phyloP scores from a whole-genome alignment of 2,113 vertebrate species.

The Callithrix jacchus region DNA sequence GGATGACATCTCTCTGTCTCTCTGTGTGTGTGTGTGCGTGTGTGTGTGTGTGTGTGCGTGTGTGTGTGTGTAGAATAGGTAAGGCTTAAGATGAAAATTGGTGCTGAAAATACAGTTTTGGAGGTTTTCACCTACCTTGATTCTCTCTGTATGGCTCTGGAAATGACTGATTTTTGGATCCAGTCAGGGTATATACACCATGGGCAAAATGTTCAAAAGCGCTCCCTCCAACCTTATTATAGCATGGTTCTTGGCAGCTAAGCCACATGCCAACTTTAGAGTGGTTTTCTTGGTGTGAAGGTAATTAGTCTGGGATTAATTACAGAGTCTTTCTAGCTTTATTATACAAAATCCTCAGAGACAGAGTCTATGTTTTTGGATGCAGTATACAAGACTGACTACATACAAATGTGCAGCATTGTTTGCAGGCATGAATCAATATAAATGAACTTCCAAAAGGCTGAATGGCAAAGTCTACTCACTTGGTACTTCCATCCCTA shows the following conservation, averaged over 20 bases:
- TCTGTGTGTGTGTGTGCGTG: too few species aligned
- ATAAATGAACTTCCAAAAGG: background rate
- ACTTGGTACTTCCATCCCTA: background rate
- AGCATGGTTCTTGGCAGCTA: slow-evolving; percentile 51
- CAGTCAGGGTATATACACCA: slow-evolving; percentile 50
- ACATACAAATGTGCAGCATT: background rate
- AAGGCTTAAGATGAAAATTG: slow-evolving; percentile 17
- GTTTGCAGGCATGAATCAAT: background rate
- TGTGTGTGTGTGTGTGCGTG: too few species aligned
- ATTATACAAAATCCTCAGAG: slow-evolving; percentile 45
- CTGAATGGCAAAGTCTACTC: background rate
- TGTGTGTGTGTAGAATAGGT: background rate
- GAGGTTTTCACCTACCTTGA: background rate
- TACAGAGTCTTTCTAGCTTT: slow-evolving; percentile 62
- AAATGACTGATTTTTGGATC: slow-evolving; percentile 47
- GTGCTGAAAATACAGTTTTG: slow-evolving; percentile 20
- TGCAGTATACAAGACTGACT: background rate
- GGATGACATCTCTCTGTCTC: background rate
- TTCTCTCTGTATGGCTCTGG: background rate
- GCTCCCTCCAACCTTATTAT: slow-evolving; percentile 48
- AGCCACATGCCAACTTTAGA: slow-evolving; percentile 44
- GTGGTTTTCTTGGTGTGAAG: slow-evolving; percentile 48
- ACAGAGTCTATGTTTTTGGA: background rate
- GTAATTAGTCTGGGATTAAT: slow-evolving; percentile 72
- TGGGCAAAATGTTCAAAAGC: slow-evolving; percentile 51